Evolutionary conservation across 2,888 invertebrate genomes (phyloP).

Genomic region (Callosobruchus maculatus): DNA sequence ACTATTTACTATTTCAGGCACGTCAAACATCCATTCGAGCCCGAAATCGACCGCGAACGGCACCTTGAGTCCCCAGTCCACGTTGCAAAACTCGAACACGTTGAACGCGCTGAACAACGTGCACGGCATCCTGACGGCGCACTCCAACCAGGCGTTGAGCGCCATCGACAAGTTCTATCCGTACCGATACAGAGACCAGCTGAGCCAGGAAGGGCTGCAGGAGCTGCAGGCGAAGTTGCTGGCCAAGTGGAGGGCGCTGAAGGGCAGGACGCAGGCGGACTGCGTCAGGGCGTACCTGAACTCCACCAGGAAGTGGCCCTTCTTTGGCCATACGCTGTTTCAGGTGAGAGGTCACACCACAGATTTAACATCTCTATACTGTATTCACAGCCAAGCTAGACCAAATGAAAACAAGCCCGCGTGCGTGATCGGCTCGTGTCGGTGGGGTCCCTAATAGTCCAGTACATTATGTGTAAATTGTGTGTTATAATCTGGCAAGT

Average conservation of each 20-base stretch:
- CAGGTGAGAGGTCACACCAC: too few relatives aligned
- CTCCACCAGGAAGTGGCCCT: slow-evolving; percentile 94
- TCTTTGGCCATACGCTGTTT: slow-evolving; percentile 89
- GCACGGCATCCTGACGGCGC: slow-evolving; percentile 45
- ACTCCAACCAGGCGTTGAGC: slow-evolving; percentile 56
- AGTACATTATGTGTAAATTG: too few relatives aligned
- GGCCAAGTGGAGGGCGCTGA: slow-evolving; percentile 85
- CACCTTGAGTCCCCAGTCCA: slow-evolving; percentile 37
- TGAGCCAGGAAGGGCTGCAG: slow-evolving; percentile 68
- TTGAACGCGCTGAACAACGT: slow-evolving; percentile 46
- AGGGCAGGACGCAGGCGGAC: slow-evolving; percentile 81
- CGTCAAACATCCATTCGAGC: slow-evolving; percentile 36
- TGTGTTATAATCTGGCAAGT: too few relatives aligned
- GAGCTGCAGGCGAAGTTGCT: slow-evolving; percentile 73
- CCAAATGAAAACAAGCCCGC: too few relatives aligned
- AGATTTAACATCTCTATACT: too few relatives aligned
- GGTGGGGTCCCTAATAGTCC: too few relatives aligned
- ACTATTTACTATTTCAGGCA: slow-evolving; percentile 18
- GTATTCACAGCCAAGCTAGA: too few relatives aligned
- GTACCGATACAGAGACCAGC: slow-evolving; percentile 75
- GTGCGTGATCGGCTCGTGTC: too few relatives aligned
- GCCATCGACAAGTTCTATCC: slow-evolving; percentile 90
- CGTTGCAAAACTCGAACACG: slow-evolving; percentile 43
- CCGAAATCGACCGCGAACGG: slow-evolving; percentile 35
- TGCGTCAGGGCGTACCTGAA: slow-evolving; percentile 94